These are phyloP conservation scores for Diarsia rubi DNA, from an alignment of 2,888 invertebrate genomes.

Conservation along the genomic window DNA sequence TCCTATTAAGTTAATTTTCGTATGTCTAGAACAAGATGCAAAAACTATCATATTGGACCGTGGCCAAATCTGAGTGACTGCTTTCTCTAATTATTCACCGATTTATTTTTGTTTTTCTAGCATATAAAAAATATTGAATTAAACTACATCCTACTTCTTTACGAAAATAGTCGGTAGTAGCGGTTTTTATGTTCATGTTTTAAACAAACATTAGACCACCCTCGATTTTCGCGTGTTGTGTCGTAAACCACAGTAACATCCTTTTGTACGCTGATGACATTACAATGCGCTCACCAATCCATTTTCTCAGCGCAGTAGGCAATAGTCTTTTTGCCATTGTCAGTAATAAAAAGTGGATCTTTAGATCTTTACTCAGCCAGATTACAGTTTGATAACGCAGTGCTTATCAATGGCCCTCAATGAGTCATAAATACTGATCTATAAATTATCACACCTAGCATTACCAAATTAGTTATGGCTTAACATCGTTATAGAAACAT, in stretches of 20 bases:
- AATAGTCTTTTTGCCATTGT: conserved; percentile 2
- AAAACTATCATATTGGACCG: conserved; percentile 71
- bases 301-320: conserved; percentile 30
- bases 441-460: conserved; percentile 27
- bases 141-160: conserved; percentile 18
- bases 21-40: conserved; percentile 62
- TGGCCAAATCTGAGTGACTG: conserved; percentile 72
- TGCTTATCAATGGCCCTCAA: neutral
- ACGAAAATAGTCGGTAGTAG: conserved; percentile 26
- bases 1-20: conserved; percentile 60
- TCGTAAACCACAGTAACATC: neutral
- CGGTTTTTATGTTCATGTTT: conserved; percentile 6
- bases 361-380: neutral
- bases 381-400: neutral
- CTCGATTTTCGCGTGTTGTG: neutral
- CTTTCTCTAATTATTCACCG: conserved; percentile 75
- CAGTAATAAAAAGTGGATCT: neutral
- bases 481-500: conserved; percentile 48
- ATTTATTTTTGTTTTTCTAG: conserved; percentile 74
- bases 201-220: neutral
- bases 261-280: conserved; percentile 28
- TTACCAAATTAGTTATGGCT: conserved; percentile 38
- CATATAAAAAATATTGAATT: conserved; percentile 27
- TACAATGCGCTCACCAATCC: conserved; percentile 22
- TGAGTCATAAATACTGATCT: conserved; percentile 12